phyloP scores from a whole-genome alignment of 2,113 vertebrate species.

The Macheiramphus alcinus region DNA sequence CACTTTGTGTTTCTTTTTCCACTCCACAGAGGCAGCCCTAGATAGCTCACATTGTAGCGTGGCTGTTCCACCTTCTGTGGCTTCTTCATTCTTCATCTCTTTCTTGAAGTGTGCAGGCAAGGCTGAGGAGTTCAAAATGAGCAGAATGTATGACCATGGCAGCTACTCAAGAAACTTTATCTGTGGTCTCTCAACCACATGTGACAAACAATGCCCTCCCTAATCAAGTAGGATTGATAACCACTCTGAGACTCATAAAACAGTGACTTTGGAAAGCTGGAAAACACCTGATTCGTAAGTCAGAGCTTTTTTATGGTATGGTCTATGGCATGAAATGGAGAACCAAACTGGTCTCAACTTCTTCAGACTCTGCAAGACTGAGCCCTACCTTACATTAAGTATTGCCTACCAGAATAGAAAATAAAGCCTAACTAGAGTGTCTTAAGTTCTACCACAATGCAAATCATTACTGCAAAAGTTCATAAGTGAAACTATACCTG shows the following conservation, averaged over 20 bases:
- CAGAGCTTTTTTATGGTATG: not conserved
- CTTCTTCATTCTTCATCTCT: slow-evolving; percentile 68
- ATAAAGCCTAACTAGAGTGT: not conserved
- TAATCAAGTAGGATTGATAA: not conserved
- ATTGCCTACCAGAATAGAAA: not conserved
- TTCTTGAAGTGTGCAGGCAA: slow-evolving; percentile 68
- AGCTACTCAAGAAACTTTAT: not conserved
- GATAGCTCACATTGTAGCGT: slow-evolving; percentile 77
- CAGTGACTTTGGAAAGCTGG: not conserved
- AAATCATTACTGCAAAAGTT: not conserved
- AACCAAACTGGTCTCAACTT: not conserved
- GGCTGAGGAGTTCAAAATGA: slow-evolving; percentile 44
- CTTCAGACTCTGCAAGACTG: not conserved
- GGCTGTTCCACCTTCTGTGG: slow-evolving; percentile 39
- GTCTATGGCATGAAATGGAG: not conserved
- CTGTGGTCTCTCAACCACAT: not conserved
- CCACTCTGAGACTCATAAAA: not conserved
- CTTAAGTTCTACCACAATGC: not conserved
- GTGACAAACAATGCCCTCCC: not conserved
- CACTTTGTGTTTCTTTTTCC: slow-evolving; percentile 72
- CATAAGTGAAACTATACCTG: not conserved
- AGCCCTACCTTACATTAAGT: not conserved
- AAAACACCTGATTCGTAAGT: not conserved
- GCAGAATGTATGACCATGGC: not conserved
- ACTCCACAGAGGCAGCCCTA: slow-evolving; percentile 61